Base-by-base conservation (phyloP, 2,113 vertebrate genomes). In the Cololabis saira region DNA sequence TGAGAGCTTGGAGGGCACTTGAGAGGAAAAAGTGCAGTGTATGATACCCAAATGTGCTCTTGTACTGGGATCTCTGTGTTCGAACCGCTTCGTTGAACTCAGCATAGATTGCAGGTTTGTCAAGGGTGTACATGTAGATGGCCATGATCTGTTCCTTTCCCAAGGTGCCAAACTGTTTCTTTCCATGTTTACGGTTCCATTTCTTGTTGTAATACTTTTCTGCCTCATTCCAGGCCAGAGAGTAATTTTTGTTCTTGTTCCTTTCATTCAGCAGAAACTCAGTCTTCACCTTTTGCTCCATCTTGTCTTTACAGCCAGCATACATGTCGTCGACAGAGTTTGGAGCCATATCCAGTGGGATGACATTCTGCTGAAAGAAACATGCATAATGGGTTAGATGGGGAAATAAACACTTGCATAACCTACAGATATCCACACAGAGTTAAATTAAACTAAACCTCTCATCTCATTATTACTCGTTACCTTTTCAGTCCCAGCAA, bases 31-130 rank as follows among this genome's bases (percentile, higher is more conserved):
- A 87, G 55, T 87, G 81, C 49, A 84, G 75, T 0, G 75, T 0
- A 15, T 81, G 84, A 54, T 74, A 87, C 6, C 19, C 67, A 43
- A 87, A 87, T 0, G 51, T 57, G 7, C 66, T 82, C 44, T 21
- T 64, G 64, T 87, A 84, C 7, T 53, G 1, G 0, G 15, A 21
- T 18, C 21, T 66, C 41, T 75, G 56, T 1, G 62, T 64, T 30
- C 64, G 56, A 59, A 84, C 81, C 10, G 73, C 78, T 0, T 49
- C 6, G 22, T 87, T 87, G 37, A 87, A 87, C 17, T 71, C 73
- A 3, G 18, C 13, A n/a, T 82, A 82, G 5, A 87, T 10, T 0
- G 47, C 19, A 1, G 76, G 73, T 14, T 66, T 30, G 13, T 66
- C 60, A 1, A 77, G 52, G 6, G 62, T 78, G 8, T 84, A 87